Evolutionary conservation across 2,113 vertebrate genomes (phyloP), one percentile per base, ranked within the genome.

Genomic region (Bos indicus): DNA sequence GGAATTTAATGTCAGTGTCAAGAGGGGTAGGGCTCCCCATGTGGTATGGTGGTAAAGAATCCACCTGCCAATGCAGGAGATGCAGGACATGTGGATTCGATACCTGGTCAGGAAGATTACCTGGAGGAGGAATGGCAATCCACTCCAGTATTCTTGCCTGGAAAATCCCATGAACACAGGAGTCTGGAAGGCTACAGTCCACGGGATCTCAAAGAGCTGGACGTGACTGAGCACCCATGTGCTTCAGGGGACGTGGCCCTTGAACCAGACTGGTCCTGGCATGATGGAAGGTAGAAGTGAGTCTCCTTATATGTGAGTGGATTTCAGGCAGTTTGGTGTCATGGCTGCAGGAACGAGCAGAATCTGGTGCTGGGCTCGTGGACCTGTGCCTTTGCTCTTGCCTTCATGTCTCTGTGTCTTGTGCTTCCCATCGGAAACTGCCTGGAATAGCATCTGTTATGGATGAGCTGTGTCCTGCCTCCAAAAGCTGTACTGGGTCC

Each of bases 51-150:
- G 67, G 19, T 74, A 13, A 23, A 40, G 67, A 74, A 25, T 25
- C 36, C 67, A 40, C 36, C 67, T 6, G 36, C 36, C 67, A 74
- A 74, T 6, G 36, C 67, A 74, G 36, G 33, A 36, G 64, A n/a
- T 15, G 5, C 2, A 30, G 28, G 62, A 64, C 7, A n/a, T 23
- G 19, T 10, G n/a, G n/a, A 10, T 25, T 40, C 2, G 0, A 74
- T 23, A 23, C 21, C n/a, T 40, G 36, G 67, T 25, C 67, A 25
- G 36, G 36, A 74, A 74, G 67, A 23, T 40, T 36, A 6, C 36
- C 36, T 21, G 36, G 19, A 40, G 67, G 67, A 74, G 36, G 67
- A 74, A 74, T 40, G 36, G 19, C 67, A 23, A 40, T 71, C 67
- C 21, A 74, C 36, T 12, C 36, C 10, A 40, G 67, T 40, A 40